phyloP scores from a whole-genome alignment of 1,140 invertebrate genomes.

The Brachystomella parvula region DNA sequence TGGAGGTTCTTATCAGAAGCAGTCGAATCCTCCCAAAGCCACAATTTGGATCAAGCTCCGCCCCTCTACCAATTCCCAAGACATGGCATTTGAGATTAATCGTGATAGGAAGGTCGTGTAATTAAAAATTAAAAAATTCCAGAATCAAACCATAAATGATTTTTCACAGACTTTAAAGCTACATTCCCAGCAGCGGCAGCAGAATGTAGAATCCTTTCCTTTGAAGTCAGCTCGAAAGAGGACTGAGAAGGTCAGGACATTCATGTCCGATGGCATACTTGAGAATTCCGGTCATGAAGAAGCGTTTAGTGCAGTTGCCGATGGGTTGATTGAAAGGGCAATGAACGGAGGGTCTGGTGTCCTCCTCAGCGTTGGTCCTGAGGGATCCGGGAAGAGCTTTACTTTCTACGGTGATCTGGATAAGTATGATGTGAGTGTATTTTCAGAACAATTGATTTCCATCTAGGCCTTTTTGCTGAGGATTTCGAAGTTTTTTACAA shows the following conservation, averaged over 20 bases:
- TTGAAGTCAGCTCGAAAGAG: no score
- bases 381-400: constrained; percentile 26
- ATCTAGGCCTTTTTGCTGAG: neutral
- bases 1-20: no score
- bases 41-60: no score
- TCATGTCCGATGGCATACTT: neutral
- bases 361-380: constrained; percentile 23
- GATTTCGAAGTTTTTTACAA: no score
- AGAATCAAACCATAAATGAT: no score
- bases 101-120: neutral
- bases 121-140: no score
- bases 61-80: no score
- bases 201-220: neutral
- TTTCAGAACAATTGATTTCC: neutral
- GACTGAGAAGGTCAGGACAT: no score
- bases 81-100: neutral
- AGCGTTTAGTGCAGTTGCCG: neutral
- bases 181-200: neutral
- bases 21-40: no score
- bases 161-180: neutral
- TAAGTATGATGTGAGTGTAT: constrained; percentile 21
- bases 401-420: constrained; percentile 20
- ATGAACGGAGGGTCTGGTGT: constrained; percentile 25
- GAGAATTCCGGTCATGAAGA: neutral
- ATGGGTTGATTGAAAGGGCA: neutral